Evolutionary conservation across 1,140 invertebrate genomes (phyloP).

Genomic region (Acromyrmex heyeri): DNA sequence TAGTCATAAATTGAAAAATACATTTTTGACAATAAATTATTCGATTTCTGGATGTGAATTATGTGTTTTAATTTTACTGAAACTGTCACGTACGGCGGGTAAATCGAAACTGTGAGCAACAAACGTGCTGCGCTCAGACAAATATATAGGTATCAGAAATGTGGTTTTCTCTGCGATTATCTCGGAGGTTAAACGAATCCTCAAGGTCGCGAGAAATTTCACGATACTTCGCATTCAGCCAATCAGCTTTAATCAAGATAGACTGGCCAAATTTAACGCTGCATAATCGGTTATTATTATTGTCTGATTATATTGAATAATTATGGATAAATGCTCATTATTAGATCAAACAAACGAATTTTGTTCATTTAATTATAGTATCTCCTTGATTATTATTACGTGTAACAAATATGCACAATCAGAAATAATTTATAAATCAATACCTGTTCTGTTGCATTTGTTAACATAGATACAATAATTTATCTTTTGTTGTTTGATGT

Average conservation of each 20-base stretch:
- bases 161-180: neutral
- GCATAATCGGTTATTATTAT: neutral
- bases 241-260: neutral
- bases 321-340: neutral
- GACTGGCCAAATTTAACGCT: neutral
- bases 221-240: neutral
- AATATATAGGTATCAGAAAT: constrained; percentile 12
- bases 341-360: neutral
- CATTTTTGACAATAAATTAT: neutral
- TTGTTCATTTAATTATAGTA: neutral
- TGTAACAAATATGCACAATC: neutral
- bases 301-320: neutral
- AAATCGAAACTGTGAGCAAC: constrained; percentile 29
- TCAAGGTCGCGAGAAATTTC: neutral
- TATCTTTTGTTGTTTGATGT: neutral
- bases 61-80: neutral
- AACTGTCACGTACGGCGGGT: neutral
- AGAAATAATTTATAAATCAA: neutral
- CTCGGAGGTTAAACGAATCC: neutral
- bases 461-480: neutral
- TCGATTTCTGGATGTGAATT: no score
- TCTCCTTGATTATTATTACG: neutral
- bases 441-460: neutral
- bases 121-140: neutral
- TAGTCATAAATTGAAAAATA: neutral